Percentiles rank a stretch among this genome's conserved stretches.
Evolutionary conservation across 2,113 vertebrate genomes (phyloP).

Genomic region (Lycaon pictus): DNA sequence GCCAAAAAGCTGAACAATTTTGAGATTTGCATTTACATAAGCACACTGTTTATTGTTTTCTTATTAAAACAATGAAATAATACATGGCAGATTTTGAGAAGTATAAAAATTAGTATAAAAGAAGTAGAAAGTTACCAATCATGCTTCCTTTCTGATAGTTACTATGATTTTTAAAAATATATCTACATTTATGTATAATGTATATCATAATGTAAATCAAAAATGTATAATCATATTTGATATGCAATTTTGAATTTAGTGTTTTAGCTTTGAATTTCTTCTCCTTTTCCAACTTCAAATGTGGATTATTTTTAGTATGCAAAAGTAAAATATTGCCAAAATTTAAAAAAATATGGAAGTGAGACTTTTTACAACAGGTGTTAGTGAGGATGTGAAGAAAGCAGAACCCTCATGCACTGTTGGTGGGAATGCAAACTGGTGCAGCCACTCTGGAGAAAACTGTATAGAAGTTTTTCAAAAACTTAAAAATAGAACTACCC

Average conservation of each 20-base stretch:
- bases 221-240: neutral
- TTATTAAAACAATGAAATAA: conserved; percentile 53
- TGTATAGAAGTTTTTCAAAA: neutral
- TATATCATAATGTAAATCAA: too few relatives aligned
- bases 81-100: conserved; percentile 35
- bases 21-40: conserved; percentile 32
- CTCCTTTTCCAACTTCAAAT: conserved; percentile 24
- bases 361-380: neutral
- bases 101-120: neutral
- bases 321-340: neutral
- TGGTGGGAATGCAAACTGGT: neutral
- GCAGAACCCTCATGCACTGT: neutral
- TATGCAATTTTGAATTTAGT: neutral
- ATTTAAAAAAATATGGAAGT: neutral
- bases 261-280: neutral
- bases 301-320: neutral
- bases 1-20: neutral
- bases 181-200: neutral
- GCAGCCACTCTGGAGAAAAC: neutral
- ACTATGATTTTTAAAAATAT: neutral
- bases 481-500: neutral
- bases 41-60: conserved; percentile 22
- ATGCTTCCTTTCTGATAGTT: neutral
- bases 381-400: neutral
- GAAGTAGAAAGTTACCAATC: neutral